Evolutionary conservation across 2,113 vertebrate genomes (phyloP), one percentile per base, ranked within the genome.

Genomic region (Alaudala cheleensis): DNA sequence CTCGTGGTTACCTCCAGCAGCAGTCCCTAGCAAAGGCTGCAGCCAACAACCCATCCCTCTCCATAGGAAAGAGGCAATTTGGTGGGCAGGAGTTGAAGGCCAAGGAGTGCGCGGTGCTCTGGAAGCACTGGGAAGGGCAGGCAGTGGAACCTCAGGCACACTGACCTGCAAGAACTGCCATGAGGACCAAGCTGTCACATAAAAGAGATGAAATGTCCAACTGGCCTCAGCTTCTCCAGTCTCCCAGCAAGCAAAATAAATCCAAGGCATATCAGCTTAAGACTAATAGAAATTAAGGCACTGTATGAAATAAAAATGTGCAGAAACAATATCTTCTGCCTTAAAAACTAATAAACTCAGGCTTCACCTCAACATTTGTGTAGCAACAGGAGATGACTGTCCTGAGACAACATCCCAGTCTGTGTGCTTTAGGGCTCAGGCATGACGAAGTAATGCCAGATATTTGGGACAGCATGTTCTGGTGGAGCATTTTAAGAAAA

Each of bases 391-490:
- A 94, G 85, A 74, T 0, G 9, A 54, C 61, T 56, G 70, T 71
- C 92, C 84, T 81, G 76, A 60, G 64, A 86, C 69, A 88, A 91
- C 79, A 72, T 69, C 67, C 74, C 19, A 3, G 65, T 91, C 91
- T 57, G 39, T 39, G 83, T 49, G 86, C 83, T 87, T 82, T 85
- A 50, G 65, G 88, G 66, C 57, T 57, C 6, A 1, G 79, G 61
- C 93, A 49, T 1, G 5, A 81, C 1, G 0, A 37, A 37, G 58
- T 25, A 69, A 31, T 39, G 91, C 79, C 67, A 82, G 85, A 70
- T 42, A 70, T 62, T 90, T 62, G 70, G 92, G 91, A 96, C 96
- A 79, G 73, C 34, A 9, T 93, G 97, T 97, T 93, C 96, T 93
- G 94, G 92, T 92, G 92, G 90, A 93, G 80, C 58, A 2, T 61